Evolutionary conservation across 1,140 invertebrate species (phyloP).

Genomic region (Tribolium madens): DNA sequence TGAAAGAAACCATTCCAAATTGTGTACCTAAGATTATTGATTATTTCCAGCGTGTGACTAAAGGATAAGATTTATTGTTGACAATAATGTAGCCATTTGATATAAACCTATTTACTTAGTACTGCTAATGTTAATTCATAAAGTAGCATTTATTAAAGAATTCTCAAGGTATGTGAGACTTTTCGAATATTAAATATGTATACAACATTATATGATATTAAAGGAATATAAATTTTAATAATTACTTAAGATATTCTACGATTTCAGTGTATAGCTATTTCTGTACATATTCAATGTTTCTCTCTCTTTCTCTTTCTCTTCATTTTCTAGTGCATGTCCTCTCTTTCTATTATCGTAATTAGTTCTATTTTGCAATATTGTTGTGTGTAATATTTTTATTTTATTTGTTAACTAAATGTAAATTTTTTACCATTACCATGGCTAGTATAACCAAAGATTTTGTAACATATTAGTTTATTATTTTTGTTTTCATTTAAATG

Average conservation of each 20-base stretch:
- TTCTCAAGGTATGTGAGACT: conserved; percentile 62
- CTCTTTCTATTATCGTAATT: conserved; percentile 46
- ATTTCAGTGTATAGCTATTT: conserved; percentile 58
- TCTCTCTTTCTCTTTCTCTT: conserved; percentile 41
- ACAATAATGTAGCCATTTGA: conserved; percentile 66
- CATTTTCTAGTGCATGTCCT: conserved; percentile 30
- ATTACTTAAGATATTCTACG: conserved; percentile 55
- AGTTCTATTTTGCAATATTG: conserved; percentile 46
- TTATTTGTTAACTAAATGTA: conserved; percentile 53
- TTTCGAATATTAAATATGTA: conserved; percentile 59
- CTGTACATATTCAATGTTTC: conserved; percentile 60
- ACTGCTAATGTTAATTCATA: conserved; percentile 62
- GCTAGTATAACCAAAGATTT: conserved; percentile 64
- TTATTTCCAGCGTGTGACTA: conserved; percentile 63
- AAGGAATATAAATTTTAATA: conserved; percentile 59
- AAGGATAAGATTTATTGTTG: conserved; percentile 63
- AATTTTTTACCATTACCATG: conserved; percentile 55
- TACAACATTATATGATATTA: conserved; percentile 60
- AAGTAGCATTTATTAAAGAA: conserved; percentile 64
- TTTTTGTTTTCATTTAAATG: conserved; percentile 51
- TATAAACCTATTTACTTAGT: conserved; percentile 63
- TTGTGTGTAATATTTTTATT: conserved; percentile 54
- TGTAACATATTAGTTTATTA: conserved; percentile 61
- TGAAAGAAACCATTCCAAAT: conserved; percentile 63
- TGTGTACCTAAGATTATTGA: conserved; percentile 64